Conservation (phyloP, 2,797 vertebrate genomes). For the Tokudaia tokunoshimensis region DNA sequence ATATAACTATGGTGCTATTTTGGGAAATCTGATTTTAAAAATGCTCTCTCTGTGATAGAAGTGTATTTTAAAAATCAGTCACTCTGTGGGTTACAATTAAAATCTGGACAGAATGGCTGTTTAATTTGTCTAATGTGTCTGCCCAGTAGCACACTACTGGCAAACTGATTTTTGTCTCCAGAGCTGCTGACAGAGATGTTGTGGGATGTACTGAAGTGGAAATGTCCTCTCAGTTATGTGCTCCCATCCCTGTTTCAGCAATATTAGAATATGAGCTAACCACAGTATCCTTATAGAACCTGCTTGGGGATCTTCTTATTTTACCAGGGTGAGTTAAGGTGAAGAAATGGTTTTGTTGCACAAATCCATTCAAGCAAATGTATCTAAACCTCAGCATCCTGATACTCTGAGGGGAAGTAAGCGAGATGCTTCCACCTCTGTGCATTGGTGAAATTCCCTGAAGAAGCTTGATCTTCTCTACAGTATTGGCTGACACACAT, state of each 20-base stretch:
- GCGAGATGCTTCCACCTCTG: background rate
- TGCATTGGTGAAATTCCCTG: background rate
- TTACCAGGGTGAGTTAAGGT: slow-evolving; percentile 36
- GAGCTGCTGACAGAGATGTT: slow-evolving; percentile 16
- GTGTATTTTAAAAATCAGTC: slow-evolving; percentile 28
- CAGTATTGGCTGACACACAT: background rate
- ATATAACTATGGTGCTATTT: slow-evolving; percentile 28
- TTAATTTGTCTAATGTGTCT: slow-evolving; percentile 49
- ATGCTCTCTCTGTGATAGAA: background rate
- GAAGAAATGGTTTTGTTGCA: background rate
- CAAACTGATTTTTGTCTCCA: slow-evolving; percentile 30
- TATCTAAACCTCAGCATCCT: background rate
- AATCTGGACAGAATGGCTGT: background rate
- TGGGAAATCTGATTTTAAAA: slow-evolving; percentile 31
- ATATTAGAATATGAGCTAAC: slow-evolving; percentile 21
- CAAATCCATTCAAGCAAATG: background rate
- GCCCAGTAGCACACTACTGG: background rate
- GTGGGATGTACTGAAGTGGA: background rate
- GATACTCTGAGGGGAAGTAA: background rate
- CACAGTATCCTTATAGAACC: slow-evolving; percentile 44
- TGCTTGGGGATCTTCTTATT: background rate
- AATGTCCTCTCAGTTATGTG: background rate
- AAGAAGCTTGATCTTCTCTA: background rate
- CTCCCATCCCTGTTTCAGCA: background rate
- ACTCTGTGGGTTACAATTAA: slow-evolving; percentile 52